A percentile compares a stretch with the other conserved stretches of the same genome.
These are phyloP conservation scores for Myoxocephalus aenaeus DNA, from an alignment of 2,797 vertebrate species.

Conservation along the genomic window DNA sequence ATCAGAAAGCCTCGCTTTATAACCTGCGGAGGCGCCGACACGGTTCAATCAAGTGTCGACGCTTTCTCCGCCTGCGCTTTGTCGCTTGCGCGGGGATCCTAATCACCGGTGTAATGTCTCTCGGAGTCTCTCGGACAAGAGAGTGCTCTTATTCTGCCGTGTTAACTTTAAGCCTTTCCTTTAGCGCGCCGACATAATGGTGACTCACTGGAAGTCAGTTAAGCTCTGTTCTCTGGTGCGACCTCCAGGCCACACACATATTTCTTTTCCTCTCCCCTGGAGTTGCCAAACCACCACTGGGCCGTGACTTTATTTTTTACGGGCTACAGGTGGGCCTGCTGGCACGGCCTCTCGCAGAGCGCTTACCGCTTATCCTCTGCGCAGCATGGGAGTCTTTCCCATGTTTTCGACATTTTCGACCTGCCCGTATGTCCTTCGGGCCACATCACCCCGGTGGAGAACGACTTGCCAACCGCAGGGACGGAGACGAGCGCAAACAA, in stretches of 20 bases:
- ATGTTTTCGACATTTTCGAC: too few species aligned
- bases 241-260: conserved; percentile 48
- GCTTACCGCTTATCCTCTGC: not conserved
- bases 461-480: conserved; percentile 33
- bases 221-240: conserved; percentile 28
- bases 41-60: conserved; percentile 12
- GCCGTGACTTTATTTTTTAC: conserved; percentile 21
- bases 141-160: conserved; percentile 33
- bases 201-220: conserved; percentile 41
- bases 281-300: conserved; percentile 33
- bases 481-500: conserved; percentile 46
- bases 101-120: conserved; percentile 26
- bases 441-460: conserved; percentile 18
- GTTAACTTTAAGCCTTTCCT: conserved; percentile 38
- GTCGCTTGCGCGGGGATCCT: conserved; percentile 27
- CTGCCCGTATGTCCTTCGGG: not conserved
- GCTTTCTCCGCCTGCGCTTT: conserved; percentile 26
- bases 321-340: conserved; percentile 47
- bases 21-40: conserved; percentile 33
- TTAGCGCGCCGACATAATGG: conserved; percentile 24
- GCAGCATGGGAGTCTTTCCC: not conserved
- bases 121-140: conserved; percentile 20
- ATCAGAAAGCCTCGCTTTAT: conserved; percentile 43
- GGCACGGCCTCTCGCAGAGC: conserved; percentile 6
- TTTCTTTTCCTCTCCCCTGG: conserved; percentile 23